Conservation (phyloP, 1,140 invertebrate species). For the Trinorchestia longiramus region DNA sequence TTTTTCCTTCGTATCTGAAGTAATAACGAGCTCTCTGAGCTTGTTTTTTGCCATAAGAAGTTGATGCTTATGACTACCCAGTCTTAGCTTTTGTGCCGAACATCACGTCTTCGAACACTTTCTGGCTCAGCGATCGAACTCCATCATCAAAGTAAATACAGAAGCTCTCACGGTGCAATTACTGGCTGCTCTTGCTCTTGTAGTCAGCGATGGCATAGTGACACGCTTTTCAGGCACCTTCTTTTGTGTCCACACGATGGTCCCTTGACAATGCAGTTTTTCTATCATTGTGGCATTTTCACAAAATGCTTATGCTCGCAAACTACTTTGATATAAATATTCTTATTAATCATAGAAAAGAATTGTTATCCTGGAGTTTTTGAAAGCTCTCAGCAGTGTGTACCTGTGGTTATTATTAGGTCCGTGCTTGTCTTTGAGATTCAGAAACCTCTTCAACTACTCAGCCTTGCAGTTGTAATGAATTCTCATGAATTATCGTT, state of each 20-base stretch:
- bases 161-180: background rate
- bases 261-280: background rate
- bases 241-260: background rate
- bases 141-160: conserved; percentile 1
- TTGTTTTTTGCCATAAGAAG: background rate
- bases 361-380: background rate
- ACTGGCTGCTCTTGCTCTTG: background rate
- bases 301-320: too few species aligned
- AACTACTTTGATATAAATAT: too few species aligned
- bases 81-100: background rate
- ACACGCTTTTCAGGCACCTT: background rate
- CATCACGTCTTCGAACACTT: background rate
- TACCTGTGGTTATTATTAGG: background rate
- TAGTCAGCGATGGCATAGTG: background rate
- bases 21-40: background rate
- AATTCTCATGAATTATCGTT: too few species aligned
- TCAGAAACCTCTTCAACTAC: background rate
- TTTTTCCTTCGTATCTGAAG: background rate
- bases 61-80: background rate
- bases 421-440: background rate
- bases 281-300: background rate
- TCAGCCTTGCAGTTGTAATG: background rate
- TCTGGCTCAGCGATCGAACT: background rate
- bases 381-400: background rate
- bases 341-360: too few species aligned